phyloP scores from a whole-genome alignment of 2,888 invertebrate species.

The Scaptomyza parva region DNA sequence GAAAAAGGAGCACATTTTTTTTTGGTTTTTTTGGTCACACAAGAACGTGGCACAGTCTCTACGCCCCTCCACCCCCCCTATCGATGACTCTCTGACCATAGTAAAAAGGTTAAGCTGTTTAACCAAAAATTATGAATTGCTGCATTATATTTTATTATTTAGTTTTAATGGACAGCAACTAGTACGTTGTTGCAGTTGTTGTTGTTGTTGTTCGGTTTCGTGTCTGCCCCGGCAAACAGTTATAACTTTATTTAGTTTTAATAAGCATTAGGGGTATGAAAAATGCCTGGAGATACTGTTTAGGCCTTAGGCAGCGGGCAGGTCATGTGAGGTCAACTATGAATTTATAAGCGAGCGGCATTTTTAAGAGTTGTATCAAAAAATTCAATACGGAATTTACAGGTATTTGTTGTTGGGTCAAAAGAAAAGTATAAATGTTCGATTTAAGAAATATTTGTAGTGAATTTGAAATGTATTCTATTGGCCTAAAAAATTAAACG shows the following conservation, averaged over 20 bases:
- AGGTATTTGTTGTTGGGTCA: conserved; percentile 11
- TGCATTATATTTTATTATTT: conserved; percentile 76
- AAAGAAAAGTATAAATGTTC: neutral
- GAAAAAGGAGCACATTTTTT: conserved; percentile 64
- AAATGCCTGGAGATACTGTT: conserved; percentile 34
- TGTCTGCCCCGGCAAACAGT: conserved; percentile 64
- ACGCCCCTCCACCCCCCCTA: conserved; percentile 2
- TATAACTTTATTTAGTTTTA: conserved; percentile 83
- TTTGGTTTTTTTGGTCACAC: conserved; percentile 55
- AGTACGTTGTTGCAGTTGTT: conserved; percentile 25
- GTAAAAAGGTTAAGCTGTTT: conserved; percentile 79
- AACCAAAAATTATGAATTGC: conserved; percentile 83
- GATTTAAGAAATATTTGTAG: neutral
- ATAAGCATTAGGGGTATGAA: conserved; percentile 53
- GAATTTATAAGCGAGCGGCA: conserved; percentile 38
- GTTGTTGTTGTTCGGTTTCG: conserved; percentile 33
- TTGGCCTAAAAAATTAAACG: no score
- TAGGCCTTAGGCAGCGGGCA: conserved; percentile 22
- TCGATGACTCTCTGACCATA: conserved; percentile 38
- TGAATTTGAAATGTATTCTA: no score
- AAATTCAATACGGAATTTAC: conserved; percentile 20
- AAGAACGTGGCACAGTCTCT: conserved; percentile 56
- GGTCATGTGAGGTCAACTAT: conserved; percentile 66
- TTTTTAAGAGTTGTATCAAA: conserved; percentile 26
- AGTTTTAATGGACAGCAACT: conserved; percentile 48